Evolutionary conservation across 2,797 vertebrate genomes (phyloP), one percentile per base, ranked within the genome.

Genomic region (Kryptolebias ocellatus): DNA sequence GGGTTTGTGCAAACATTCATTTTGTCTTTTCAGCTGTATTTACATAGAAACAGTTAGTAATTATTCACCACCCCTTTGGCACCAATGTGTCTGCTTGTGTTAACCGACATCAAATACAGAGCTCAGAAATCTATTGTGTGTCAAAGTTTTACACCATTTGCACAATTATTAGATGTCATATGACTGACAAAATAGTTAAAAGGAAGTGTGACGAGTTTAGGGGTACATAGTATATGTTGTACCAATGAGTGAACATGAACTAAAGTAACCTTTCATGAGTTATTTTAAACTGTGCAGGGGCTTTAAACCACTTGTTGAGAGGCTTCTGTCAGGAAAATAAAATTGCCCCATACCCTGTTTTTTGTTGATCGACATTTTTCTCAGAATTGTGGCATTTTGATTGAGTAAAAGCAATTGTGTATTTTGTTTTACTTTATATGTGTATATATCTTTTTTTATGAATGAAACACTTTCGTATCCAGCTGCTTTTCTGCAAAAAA

Each of bases 401-500:
- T 74, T 34, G 51, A 61, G 66, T 46, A 76, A 76, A 34, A 20
- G 27, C 39, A 59, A 60, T 69, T 47, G 53, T 69, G 49, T 50
- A 57, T 72, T 73, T 79, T 74, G 52, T 76, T 28, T 64, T 34
- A 37, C 54, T 73, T 74, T 60, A 60, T 58, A 78, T 61, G 57
- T 70, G 50, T 61, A 24, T 29, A 1, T 18, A 37, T 10, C 9
- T 37, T 8, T 8, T 10, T 37, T 64, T 66, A 51, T 69, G 63
- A 84, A 79, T 74, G 34, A 72, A 85, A 76, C 31, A 46, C 55
- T 78, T 52, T 64, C 61, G 74, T 80, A 64, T 18, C 31, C 17
- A 70, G 60, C 37, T 8, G 2, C 52, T 46, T 9, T 52, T 46
- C 56, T 58, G 6, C 1, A 28, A 56, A 42, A 24, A 54, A 64